These are phyloP conservation scores for Lycia hirtaria DNA, from an alignment of 2,888 invertebrate genomes.

Conservation along the genomic window DNA sequence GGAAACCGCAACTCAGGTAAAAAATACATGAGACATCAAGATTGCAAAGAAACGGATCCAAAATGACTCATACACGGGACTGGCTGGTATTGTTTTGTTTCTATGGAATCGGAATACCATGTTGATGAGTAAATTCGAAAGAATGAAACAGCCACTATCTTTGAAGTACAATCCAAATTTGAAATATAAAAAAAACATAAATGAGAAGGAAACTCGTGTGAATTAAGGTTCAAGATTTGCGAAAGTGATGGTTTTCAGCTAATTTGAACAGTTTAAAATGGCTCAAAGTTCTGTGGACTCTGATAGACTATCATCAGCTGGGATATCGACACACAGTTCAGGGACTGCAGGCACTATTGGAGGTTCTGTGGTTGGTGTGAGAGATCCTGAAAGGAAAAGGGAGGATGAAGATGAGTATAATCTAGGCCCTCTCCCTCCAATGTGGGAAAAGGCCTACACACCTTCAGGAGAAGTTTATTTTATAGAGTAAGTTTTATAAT, in stretches of 20 bases:
- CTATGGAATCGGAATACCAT: conserved; percentile 70
- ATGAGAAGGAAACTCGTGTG: conserved; percentile 41
- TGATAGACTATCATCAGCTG: conserved; percentile 79
- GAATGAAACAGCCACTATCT: conserved; percentile 29
- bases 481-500: conserved; percentile 91
- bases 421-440: conserved; percentile 95
- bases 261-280: conserved; percentile 53
- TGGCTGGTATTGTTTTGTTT: conserved; percentile 78
- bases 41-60: conserved; percentile 61
- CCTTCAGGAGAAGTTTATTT: conserved; percentile 99
- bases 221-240: conserved; percentile 33
- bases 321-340: conserved; percentile 80
- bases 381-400: conserved; percentile 71
- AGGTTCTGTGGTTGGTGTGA: conserved; percentile 78
- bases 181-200: conserved; percentile 24
- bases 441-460: conserved; percentile 99
- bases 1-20: conserved; percentile 63
- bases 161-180: conserved; percentile 42
- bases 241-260: conserved; percentile 27
- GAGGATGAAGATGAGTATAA: conserved; percentile 90
- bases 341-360: conserved; percentile 79
- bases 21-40: conserved; percentile 59
- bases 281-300: conserved; percentile 80
- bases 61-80: conserved; percentile 79
- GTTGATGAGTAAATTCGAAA: conserved; percentile 69